A percentile compares a stretch with the other conserved stretches of the same genome.
Conservation (phyloP, 2,888 invertebrate genomes). For the Chymomyza amoena region DNA sequence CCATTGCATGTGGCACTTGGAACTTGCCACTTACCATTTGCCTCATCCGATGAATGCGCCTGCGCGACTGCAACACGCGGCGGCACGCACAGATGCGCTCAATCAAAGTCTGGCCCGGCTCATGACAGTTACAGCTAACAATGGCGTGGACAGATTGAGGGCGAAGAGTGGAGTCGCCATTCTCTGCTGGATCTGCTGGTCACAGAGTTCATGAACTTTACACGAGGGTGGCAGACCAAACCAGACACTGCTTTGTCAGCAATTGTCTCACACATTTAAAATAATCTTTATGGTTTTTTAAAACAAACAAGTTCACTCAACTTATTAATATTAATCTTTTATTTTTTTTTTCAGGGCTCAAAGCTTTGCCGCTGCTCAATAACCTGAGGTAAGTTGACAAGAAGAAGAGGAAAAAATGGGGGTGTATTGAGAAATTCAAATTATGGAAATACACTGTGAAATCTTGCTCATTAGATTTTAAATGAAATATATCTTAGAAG, state of each 20-base stretch:
- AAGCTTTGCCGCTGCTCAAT: constrained; percentile 90
- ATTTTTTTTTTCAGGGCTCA: constrained; percentile 85
- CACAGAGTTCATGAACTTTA: constrained; percentile 64
- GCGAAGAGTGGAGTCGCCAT: background rate
- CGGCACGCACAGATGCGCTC: constrained; percentile 59
- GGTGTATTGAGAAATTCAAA: background rate
- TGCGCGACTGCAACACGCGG: constrained; percentile 38
- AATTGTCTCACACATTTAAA: background rate
- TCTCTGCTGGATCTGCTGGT: constrained; percentile 4
- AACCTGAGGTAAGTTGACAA: constrained; percentile 86
- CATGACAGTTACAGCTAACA: constrained; percentile 14
- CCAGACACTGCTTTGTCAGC: background rate
- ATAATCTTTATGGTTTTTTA: background rate
- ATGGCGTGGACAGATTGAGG: background rate
- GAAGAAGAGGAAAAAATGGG: background rate
- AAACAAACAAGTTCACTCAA: background rate
- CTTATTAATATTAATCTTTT: constrained; percentile 20
- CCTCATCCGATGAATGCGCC: constrained; percentile 30
- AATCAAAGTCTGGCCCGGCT: constrained; percentile 60
- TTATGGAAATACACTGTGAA: no score
- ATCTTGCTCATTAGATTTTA: no score
- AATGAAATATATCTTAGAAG: no score
- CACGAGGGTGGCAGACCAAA: constrained; percentile 25
- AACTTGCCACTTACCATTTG: constrained; percentile 17
- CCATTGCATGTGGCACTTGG: background rate